phyloP scores from a whole-genome alignment of 2,888 invertebrate genomes.

The Achlya flavicornis region DNA sequence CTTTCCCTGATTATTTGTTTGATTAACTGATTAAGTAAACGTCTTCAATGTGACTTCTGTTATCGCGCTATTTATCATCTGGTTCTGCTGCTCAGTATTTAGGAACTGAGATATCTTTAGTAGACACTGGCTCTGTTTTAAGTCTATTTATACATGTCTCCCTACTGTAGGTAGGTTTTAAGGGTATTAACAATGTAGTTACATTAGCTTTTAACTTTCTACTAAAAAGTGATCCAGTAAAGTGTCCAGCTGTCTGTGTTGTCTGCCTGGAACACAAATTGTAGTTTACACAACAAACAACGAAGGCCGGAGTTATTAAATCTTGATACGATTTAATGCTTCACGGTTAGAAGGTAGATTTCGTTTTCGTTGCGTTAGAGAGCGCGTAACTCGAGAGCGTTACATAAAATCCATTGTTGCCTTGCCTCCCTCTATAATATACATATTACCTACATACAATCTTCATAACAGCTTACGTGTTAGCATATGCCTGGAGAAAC shows the following conservation, averaged over 20 bases:
- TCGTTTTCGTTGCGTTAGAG: constrained; percentile 55
- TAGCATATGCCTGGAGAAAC: constrained; percentile 29
- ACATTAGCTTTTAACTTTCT: neutral
- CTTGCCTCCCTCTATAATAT: constrained; percentile 36
- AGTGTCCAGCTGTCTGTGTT: constrained; percentile 15
- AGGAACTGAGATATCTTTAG: no score
- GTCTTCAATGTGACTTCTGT: no score
- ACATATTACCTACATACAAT: constrained; percentile 30
- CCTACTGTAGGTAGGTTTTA: neutral
- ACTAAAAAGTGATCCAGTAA: constrained; percentile 10
- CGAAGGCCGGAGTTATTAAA: constrained; percentile 49
- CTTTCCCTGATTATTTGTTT: no score
- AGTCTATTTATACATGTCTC: no score
- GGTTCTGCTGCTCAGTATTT: no score
- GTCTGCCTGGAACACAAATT: constrained; percentile 24
- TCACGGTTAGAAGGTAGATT: constrained; percentile 60
- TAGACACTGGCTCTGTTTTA: no score
- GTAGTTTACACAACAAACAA: constrained; percentile 42
- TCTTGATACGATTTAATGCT: constrained; percentile 56
- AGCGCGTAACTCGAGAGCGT: constrained; percentile 52
- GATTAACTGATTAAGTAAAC: no score
- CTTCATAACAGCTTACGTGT: constrained; percentile 52
- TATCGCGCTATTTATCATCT: no score
- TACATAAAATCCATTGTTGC: constrained; percentile 65
- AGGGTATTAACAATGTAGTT: neutral